Base-by-base conservation (phyloP, 2,888 invertebrate genomes). In the Hyposoter dolosus region DNA sequence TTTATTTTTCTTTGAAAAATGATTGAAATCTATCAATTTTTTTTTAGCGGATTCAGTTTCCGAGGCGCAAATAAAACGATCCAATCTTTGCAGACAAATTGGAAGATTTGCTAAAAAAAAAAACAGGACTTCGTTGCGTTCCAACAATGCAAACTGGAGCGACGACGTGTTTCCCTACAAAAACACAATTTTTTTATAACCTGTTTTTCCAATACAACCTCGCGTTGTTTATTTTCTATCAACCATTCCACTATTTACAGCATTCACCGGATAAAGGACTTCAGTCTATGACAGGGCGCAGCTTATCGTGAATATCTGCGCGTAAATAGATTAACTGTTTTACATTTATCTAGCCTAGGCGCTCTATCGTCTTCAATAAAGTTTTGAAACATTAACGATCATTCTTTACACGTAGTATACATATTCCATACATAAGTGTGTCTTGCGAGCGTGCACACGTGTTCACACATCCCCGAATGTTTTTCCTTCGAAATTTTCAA, bases 371-470 rank as follows among this genome's bases (percentile, higher is more conserved):
- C 88, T 87, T 89, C 89, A 89, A 92, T 93, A 93, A 93, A 93
- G 93, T 93, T 93, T 93, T 90, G 89, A 93, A 93, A 92, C 92
- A 90, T 92, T 91, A 93, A 93, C 92, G 92, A 91, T 90, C 90
- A 90, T 92, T 87, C 65, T 87, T 82, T 87, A 75, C 87, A 74
- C 87, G 77, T 87, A 82, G 63, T 87, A 89, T 89, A 90, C 89
- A 87, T 89, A 89, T 90, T 86, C 89, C 53, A 60, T 56, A 32
- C 71, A 75, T 75, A 60, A 71, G 63, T 72, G 60, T 75, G 40
- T 82, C 71, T 87, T 68, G 28, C 69, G 53, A 47, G 79, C 71
- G 78, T 72, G 23, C 45, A 68, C 72, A 74, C 60, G 60, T 47
- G 60, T 47, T 72, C 69, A 50, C 69, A 75, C 68, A 80, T 80